Conservation (phyloP, 2,797 vertebrate genomes). For the Gymnopithys bicolor region DNA sequence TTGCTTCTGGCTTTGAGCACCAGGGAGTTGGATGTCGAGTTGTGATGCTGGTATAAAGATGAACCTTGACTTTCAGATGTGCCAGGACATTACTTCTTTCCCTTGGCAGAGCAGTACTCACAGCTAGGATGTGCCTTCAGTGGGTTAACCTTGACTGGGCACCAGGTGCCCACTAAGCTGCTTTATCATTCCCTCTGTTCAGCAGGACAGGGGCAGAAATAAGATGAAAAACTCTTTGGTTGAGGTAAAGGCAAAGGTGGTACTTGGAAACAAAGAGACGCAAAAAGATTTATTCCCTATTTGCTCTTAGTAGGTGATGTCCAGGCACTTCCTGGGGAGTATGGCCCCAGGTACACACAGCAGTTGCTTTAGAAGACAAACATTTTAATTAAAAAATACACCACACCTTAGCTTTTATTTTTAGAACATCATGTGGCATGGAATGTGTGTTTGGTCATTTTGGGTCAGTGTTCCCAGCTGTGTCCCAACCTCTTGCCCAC, state of each 20-base stretch:
- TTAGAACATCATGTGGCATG: background rate
- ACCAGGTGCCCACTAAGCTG: background rate
- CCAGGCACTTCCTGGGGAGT: background rate
- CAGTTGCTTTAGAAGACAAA: background rate
- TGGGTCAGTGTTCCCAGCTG: background rate
- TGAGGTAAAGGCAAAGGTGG: background rate
- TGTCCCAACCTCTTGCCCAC: background rate
- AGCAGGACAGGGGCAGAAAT: background rate
- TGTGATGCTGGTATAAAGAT: background rate
- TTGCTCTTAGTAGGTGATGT: background rate
- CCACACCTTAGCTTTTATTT: background rate
- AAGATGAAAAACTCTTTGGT: background rate
- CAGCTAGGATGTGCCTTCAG: background rate
- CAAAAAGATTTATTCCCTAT: background rate
- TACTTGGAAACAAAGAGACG: background rate
- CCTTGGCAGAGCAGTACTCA: rapidly evolving
- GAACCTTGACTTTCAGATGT: background rate
- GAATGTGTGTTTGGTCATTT: background rate
- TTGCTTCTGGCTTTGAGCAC: background rate
- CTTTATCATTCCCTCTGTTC: background rate
- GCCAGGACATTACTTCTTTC: background rate
- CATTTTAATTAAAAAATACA: background rate
- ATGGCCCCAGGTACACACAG: too few relatives aligned
- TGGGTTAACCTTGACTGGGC: background rate
- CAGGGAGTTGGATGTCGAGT: rapidly evolving